These are phyloP conservation scores for Drosophila lacteicornis DNA, from an alignment of 1,140 invertebrate genomes.

Conservation along the genomic window DNA sequence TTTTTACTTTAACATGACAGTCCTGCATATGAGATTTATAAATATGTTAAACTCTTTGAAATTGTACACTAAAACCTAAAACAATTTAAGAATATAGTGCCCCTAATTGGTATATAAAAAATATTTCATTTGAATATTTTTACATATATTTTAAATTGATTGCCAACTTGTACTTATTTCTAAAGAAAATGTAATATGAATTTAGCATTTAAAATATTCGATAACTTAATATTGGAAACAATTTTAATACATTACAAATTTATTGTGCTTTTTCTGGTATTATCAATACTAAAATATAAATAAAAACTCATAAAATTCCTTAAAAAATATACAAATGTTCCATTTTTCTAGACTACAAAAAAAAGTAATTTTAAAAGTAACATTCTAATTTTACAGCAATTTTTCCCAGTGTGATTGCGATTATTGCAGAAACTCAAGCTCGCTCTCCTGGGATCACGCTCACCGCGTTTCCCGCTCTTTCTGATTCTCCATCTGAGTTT, in stretches of 20 bases:
- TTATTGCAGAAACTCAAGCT: slow-evolving; percentile 22
- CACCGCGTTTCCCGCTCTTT: slow-evolving; percentile 5
- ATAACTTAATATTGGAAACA: no score
- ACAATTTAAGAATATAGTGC: no score
- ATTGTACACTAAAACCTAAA: not conserved
- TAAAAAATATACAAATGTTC: not conserved
- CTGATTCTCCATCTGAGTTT: slow-evolving; percentile 35
- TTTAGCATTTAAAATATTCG: not conserved
- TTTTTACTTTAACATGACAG: not conserved
- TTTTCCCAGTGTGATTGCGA: slow-evolving; percentile 16
- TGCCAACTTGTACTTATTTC: not conserved
- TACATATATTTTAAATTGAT: no score
- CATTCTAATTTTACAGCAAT: not conserved
- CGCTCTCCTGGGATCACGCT: slow-evolving; percentile 9
- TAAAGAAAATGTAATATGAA: not conserved
- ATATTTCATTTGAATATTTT: no score
- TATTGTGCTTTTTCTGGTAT: no score
- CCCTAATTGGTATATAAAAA: no score
- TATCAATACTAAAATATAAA: no score
- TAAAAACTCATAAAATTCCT: not conserved
- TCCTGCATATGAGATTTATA: not conserved
- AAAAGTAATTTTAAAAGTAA: not conserved
- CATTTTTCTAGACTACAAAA: no score
- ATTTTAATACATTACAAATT: no score
- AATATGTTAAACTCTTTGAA: not conserved